A percentile compares a stretch with the other conserved stretches of the same genome.
These are phyloP conservation scores for Procambarus clarkii DNA, from an alignment of 1,140 invertebrate genomes.

Conservation along the genomic window DNA sequence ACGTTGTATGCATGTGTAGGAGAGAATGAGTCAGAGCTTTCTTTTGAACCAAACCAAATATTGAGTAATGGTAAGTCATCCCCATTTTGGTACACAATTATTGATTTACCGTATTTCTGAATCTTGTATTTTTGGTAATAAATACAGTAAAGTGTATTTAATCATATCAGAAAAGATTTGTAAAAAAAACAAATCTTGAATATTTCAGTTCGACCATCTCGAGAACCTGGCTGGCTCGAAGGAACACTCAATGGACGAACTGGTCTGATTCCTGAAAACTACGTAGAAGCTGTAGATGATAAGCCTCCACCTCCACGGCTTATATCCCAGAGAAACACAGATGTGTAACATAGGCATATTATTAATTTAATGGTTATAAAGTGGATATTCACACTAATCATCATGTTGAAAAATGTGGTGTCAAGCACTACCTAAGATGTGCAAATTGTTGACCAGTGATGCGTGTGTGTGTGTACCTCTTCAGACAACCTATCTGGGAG, in stretches of 20 bases:
- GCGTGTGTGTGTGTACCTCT: conserved; percentile 13
- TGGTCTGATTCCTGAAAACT: conserved; percentile 97
- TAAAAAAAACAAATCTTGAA: conserved; percentile 57
- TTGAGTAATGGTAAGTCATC: conserved; percentile 91
- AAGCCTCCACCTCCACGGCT: conserved; percentile 62
- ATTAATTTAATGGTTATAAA: background rate
- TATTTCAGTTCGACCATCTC: conserved; percentile 88
- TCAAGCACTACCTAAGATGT: background rate
- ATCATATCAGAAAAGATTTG: background rate
- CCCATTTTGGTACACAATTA: background rate
- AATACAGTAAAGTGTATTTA: background rate
- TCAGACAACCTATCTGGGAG: background rate
- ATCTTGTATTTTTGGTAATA: background rate
- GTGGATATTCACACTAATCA: background rate
- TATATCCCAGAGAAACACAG: conserved; percentile 66
- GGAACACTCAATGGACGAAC: conserved; percentile 94
- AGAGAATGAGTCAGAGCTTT: conserved; percentile 96
- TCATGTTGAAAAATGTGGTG: background rate
- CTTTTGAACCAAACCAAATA: conserved; percentile 98
- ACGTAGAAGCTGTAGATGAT: conserved; percentile 87
- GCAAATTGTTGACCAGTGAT: background rate
- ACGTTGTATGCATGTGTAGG: conserved; percentile 96
- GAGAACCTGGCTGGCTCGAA: conserved; percentile 97
- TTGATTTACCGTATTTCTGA: background rate
- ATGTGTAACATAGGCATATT: conserved; percentile 33